phyloP scores from a whole-genome alignment of 37 sponge, comb jelly and placozoan species.

The Geodia barretti region DNA sequence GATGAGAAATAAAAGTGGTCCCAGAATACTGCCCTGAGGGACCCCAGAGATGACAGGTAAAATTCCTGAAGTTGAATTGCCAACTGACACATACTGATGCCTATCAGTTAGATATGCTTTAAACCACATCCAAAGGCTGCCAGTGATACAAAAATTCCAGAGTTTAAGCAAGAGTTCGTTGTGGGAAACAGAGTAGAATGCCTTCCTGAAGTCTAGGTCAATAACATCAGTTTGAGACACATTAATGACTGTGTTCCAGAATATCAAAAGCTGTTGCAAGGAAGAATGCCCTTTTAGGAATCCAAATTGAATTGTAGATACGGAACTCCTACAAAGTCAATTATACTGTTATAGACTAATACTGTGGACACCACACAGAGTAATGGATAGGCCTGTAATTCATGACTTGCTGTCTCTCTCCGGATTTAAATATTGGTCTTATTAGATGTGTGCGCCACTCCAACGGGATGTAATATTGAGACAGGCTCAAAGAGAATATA shows the following conservation, averaged over 20 bases:
- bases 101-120: conserved; percentile 7
- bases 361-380: conserved; percentile 33
- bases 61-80: background rate
- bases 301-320: conserved; percentile 24
- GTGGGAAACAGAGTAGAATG: conserved; percentile 60
- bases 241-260: background rate
- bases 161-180: conserved; percentile 29
- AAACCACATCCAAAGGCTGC: conserved; percentile 17
- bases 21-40: conserved; percentile 43
- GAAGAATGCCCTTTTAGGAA: background rate
- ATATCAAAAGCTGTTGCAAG: conserved; percentile 2
- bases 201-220: conserved; percentile 44
- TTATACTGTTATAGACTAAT: conserved; percentile 27
- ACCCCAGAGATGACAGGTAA: conserved; percentile 35
- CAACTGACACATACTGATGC: conserved; percentile 1
- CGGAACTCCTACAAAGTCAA: background rate
- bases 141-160: conserved; percentile 33
- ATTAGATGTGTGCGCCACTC: conserved; percentile 45
- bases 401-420: background rate
- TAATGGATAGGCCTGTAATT: conserved; percentile 54
- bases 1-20: conserved; percentile 8
- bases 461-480: background rate
- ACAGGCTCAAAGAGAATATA: background rate
- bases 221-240: background rate
- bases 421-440: conserved; percentile 18